Base-by-base conservation (phyloP, 2,888 invertebrate genomes). In the Vannuccia rotundouncinata region DNA sequence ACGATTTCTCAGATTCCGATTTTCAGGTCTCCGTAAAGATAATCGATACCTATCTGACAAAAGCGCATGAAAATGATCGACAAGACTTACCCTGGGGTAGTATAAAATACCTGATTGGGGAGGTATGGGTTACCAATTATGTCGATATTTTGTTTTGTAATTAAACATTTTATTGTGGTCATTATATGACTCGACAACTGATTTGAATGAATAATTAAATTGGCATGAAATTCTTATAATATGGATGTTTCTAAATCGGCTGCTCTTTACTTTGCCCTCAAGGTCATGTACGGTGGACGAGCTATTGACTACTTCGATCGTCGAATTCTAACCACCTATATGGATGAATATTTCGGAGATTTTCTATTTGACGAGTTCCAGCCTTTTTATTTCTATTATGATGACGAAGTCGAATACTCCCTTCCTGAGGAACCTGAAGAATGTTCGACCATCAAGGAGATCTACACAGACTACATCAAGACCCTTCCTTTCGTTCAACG, bases 281-380 rank as follows among this genome's bases (percentile, higher is more conserved):
- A 82, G 81, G 81, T 82, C 0, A 82, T 82, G 80, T 82, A 82
- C 79, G 82, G 82, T 31, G 82, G 82, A 30, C 25, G 82, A 27
- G 82, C 77, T 2, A 82, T 79, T 59, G 82, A 82, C 79, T 30
- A 29, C 13, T 82, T 73, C 79, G 82, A 82, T 66, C 73, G 82
- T 25, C 31, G 82, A 13, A 81, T 82, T 27, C 59, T 82, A 10
- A 76, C 76, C 27, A 82, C 82, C 5, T 82, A 82, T 79, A 81
- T 82, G 78, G 77, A 82, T 25, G 82, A 82, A 60, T 82, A 82
- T 60, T 82, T 82, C 76, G 82, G 82, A 10, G 82, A 82, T 77
- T 82, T 82, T 31, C 73, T 82, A 25, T 81, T 82, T 29, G 82
- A 82, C 30, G 22, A 59, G 17, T 80, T 78, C 31, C 82, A 82